Conservation (phyloP, 2,888 invertebrate genomes). For the Lucinisca nassula region DNA sequence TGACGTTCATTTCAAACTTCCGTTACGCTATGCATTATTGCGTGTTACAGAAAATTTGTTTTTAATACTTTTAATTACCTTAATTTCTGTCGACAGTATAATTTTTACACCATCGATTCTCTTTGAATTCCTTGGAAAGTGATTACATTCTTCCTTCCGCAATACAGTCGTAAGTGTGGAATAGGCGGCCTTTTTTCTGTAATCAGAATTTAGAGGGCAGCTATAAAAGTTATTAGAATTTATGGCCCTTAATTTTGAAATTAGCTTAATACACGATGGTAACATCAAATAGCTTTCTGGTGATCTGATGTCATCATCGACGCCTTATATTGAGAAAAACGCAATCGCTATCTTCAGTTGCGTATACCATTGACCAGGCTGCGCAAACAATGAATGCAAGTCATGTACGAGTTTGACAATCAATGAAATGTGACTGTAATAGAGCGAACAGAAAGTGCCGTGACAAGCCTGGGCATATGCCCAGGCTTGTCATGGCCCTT, state of each 20-base stretch:
- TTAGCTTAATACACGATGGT: neutral
- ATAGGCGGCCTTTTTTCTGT: neutral
- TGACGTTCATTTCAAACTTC: neutral
- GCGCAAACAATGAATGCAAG: no score
- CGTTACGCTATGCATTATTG: neutral
- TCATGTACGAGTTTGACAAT: no score
- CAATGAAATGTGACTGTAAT: no score
- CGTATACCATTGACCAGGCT: no score
- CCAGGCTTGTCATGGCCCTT: no score
- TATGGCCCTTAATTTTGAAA: constrained; percentile 12
- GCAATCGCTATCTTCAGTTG: no score
- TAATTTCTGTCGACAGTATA: neutral
- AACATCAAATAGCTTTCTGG: constrained; percentile 8
- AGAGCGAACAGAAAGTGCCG: no score
- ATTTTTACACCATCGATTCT: neutral
- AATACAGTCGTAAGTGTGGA: neutral
- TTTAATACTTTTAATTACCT: constrained; percentile 6
- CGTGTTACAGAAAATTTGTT: neutral
- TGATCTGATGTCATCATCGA: neutral
- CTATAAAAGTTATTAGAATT: constrained; percentile 7
- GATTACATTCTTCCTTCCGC: neutral
- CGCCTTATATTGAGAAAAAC: neutral
- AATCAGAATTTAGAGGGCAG: neutral
- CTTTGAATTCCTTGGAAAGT: neutral
- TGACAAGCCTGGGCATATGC: no score